Base-by-base conservation (phyloP, 2,888 invertebrate species). In the Folsomia manolachei region DNA sequence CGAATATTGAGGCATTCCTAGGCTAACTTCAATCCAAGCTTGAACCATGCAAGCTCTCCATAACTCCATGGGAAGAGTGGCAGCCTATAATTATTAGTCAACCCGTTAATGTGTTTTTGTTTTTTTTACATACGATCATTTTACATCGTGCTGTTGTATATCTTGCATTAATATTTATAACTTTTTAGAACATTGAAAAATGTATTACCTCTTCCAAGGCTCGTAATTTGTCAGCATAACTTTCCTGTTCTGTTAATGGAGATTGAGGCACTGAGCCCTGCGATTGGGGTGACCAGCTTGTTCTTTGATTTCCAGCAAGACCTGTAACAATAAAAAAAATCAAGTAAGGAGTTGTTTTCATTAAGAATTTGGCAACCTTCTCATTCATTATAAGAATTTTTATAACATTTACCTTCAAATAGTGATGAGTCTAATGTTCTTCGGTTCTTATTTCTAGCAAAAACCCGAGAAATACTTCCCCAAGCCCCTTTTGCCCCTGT, bases 11-110 rank as follows among this genome's bases (percentile, higher is more conserved):
- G 95, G 94, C 95, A 97, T 95, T 69, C 94, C 95, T 4, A 97
- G 88, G 0, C 94, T 93, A 27, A 96, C 90, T 84, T 96, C 96
- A 67, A 97, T 86, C 96, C 96, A 97, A 1, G 96, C 95, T 56
- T 95, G 88, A 70, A 97, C 95, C 74, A 95, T 95, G 0, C 94
- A 92, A 18, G 96, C 94, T 72, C 94, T 88, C 96, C 96, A 97
- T 82, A 93, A 87, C 74, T 93, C 91, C 86, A 96, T 90, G 7
- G 95, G 94, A 73, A 94, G 81, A 9, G 87, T 68, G 89, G 90
- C 53, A 89, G 92, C 64, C n/a, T n/a, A n/a, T n/a, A n/a, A n/a
- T n/a, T n/a, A n/a, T n/a, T n/a, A n/a, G n/a, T n/a, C n/a, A n/a
- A n/a, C n/a, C n/a, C n/a, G n/a, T n/a, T n/a, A n/a, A n/a, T n/a